These are phyloP conservation scores for Thera obeliscata DNA, from an alignment of 2,888 invertebrate species.

Conservation along the genomic window DNA sequence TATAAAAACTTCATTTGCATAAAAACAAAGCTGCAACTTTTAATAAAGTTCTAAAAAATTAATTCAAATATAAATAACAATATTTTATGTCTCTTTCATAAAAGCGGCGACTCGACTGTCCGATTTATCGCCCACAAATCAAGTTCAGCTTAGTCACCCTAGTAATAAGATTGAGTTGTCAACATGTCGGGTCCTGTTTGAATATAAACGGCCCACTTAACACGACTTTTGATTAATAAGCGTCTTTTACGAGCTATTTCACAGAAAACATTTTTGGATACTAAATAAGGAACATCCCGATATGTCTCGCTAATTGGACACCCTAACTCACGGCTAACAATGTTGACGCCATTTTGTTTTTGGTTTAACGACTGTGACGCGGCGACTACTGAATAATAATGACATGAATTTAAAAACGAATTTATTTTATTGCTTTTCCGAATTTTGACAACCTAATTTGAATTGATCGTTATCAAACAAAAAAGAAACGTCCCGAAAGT, in stretches of 20 bases:
- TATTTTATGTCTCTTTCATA: conserved; percentile 34
- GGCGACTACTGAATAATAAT: conserved; percentile 31
- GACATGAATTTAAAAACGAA: conserved; percentile 17
- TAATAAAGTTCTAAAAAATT: conserved; percentile 29
- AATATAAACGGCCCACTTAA: conserved; percentile 74
- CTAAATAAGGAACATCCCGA: conserved; percentile 56
- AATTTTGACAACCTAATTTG: conserved; percentile 20
- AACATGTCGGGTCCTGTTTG: conserved; percentile 60
- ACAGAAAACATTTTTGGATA: conserved; percentile 54
- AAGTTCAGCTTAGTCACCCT: conserved; percentile 48
- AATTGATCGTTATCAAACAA: conserved; percentile 10
- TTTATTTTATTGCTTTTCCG: conserved; percentile 28
- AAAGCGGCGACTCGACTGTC: conserved; percentile 30
- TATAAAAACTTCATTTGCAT: conserved; percentile 5
- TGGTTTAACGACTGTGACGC: conserved; percentile 26
- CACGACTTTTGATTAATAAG: conserved; percentile 68
- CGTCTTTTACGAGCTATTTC: conserved; percentile 67
- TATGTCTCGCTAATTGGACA: conserved; percentile 57
- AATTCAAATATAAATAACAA: conserved; percentile 34
- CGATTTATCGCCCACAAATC: conserved; percentile 49
- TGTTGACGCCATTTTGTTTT: conserved; percentile 39
- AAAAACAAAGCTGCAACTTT: conserved; percentile 5
- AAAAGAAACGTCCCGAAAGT: not conserved
- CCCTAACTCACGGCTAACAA: conserved; percentile 46
- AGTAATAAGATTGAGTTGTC: conserved; percentile 76